phyloP scores from a whole-genome alignment of 2,888 invertebrate species.

The Pegoplata infirma region DNA sequence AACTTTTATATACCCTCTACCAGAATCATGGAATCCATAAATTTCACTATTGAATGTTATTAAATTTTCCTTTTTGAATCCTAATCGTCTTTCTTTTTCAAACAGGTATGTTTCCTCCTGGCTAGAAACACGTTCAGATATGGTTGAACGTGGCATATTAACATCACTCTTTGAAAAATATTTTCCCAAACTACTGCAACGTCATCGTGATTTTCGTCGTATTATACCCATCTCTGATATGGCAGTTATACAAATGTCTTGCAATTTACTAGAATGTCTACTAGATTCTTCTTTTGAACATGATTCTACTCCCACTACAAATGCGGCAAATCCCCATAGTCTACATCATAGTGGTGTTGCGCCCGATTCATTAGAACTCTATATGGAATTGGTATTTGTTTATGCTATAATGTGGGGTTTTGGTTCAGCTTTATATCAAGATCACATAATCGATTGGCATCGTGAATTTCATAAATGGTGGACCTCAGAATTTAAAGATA shows the following conservation, averaged over 20 bases:
- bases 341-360: conserved; percentile 82
- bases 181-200: conserved; percentile 90
- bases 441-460: conserved; percentile 93
- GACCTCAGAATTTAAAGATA: conserved; percentile 92
- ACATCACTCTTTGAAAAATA: conserved; percentile 96
- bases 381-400: conserved; percentile 94
- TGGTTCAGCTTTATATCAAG: conserved; percentile 93
- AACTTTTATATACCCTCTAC: no score
- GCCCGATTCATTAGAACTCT: conserved; percentile 81
- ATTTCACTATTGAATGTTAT: no score
- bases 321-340: conserved; percentile 65
- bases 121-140: conserved; percentile 88
- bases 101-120: conserved; percentile 93
- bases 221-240: conserved; percentile 95
- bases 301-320: neutral
- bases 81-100: no score
- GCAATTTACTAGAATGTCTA: conserved; percentile 91
- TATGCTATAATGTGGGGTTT: conserved; percentile 96
- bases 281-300: conserved; percentile 75
- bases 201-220: conserved; percentile 88
- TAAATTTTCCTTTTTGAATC: no score
- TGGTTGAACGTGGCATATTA: conserved; percentile 88
- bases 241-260: conserved; percentile 93
- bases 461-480: conserved; percentile 98
- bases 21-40: no score